Percentiles rank a stretch among this genome's conserved stretches.
Conservation (phyloP, 2,888 invertebrate genomes). For the Cryptosula pallasiana region DNA sequence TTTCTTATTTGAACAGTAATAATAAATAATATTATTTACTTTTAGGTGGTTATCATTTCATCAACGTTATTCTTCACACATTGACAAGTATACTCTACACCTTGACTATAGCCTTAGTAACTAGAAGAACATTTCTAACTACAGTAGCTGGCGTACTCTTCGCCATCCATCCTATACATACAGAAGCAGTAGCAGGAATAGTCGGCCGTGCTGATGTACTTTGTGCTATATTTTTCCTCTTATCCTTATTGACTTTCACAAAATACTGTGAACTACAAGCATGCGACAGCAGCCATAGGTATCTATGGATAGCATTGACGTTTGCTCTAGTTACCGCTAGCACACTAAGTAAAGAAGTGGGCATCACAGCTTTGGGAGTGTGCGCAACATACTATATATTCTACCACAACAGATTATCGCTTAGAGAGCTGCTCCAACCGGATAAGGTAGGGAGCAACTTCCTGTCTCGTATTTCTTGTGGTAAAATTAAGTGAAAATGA, state of each 20-base stretch:
- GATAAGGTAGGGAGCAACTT: background rate
- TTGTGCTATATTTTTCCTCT: constrained; percentile 81
- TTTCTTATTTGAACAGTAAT: too few relatives aligned
- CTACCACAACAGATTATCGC: background rate
- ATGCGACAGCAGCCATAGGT: background rate
- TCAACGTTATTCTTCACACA: constrained; percentile 80
- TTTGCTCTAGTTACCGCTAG: constrained; percentile 60
- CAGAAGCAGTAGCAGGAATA: constrained; percentile 82
- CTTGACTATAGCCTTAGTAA: constrained; percentile 61
- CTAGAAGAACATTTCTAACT: constrained; percentile 49
- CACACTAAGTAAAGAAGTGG: constrained; percentile 91
- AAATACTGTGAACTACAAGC: constrained; percentile 39
- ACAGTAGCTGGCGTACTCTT: constrained; percentile 76
- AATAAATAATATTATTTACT: too few relatives aligned
- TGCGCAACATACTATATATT: constrained; percentile 83
- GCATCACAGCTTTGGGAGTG: constrained; percentile 82
- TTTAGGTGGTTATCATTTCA: constrained; percentile 61
- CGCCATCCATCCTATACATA: constrained; percentile 91
- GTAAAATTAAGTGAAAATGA: too few relatives aligned
- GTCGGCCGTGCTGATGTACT: constrained; percentile 92
- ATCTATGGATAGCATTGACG: background rate
- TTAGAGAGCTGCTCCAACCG: background rate
- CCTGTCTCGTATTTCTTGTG: too few relatives aligned
- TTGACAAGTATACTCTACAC: constrained; percentile 78
- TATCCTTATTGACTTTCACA: constrained; percentile 79